Evolutionary conservation across 1,140 invertebrate genomes (phyloP), one percentile per base, ranked within the genome.

Genomic region (Holotrichia oblita): DNA sequence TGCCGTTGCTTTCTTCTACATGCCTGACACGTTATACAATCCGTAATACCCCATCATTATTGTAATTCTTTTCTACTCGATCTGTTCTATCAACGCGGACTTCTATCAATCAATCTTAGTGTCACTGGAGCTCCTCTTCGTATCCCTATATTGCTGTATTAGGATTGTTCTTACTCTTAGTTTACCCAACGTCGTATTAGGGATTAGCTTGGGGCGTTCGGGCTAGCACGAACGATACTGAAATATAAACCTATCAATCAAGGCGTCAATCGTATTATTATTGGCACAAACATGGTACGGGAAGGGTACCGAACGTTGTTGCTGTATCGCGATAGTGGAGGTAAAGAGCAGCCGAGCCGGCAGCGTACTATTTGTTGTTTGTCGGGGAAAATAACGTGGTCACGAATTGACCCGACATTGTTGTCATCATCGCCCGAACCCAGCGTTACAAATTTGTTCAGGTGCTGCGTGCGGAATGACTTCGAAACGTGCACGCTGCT

Each of bases 71-170:
- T 79, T 81, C 79, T 59, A 80, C 77, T 55, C 79, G 81, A 80
- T 81, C 81, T 78, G 80, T 78, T 80, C 83, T 79, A 83, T 79
- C 78, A 81, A 55, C 48, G 82, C 78, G 69, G 79, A 79, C 74
- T 83, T 84, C 83, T 82, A 84, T 84, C 84, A 84, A 84, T 84
- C 84, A 84, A 81, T 84, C 84, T 84, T 84, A 84, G 79, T 81
- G 84, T 84, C 84, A 83, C 82, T 81, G 48, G 48, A 17, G 48
- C 48, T 55, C n/a, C 48, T 82, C 77, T 81, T 80, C 75, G 77
- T 27, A 79, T 79, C 80, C 75, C 79, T 76, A 78, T 77, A 69
- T 17, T 73, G 77, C 61, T 22, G 61, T 69, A 27, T 34, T 69
- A 69, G 22, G 61, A 69, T 34, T 27, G 17, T 69, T n/a, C 48